phyloP scores from a whole-genome alignment of 2,113 vertebrate genomes.

The Ochotona princeps region DNA sequence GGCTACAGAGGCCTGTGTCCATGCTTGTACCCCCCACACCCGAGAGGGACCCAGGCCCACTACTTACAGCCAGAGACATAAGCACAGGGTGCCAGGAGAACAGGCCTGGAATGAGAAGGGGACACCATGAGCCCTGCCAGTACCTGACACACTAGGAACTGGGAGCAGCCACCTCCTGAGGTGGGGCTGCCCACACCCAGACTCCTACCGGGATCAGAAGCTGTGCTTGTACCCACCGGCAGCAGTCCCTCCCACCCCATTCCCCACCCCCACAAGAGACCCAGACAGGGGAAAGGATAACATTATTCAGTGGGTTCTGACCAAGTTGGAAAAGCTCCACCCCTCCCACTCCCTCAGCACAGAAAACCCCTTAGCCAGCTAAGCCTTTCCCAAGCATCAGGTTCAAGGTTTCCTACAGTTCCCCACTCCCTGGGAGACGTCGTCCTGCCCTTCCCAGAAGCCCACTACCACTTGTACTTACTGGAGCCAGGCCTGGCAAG shows the following conservation, averaged over 20 bases:
- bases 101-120: constrained; percentile 87
- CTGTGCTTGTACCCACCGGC: constrained; percentile 2
- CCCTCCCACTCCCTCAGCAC: background rate
- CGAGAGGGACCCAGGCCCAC: constrained; percentile 4
- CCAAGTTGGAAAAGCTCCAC: background rate
- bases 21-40: background rate
- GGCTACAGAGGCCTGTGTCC: background rate
- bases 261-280: background rate
- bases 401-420: background rate
- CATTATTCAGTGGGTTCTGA: background rate
- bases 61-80: constrained; percentile 97
- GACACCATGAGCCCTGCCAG: background rate
- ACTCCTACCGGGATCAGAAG: background rate
- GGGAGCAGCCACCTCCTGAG: background rate
- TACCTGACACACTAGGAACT: background rate
- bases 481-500: constrained; percentile 92
- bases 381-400: background rate
- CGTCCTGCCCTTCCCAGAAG: constrained; percentile 30
- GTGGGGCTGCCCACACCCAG: background rate
- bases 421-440: constrained; percentile 8
- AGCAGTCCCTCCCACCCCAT: background rate
- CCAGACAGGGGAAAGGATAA: background rate
- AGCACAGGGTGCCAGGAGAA: constrained; percentile 98
- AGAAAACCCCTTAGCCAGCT: background rate
- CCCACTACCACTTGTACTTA: constrained; percentile 86